Percentiles rank a stretch among this genome's conserved stretches.
Conservation (phyloP, 2,888 invertebrate species). For the Sepiola atlantica region DNA sequence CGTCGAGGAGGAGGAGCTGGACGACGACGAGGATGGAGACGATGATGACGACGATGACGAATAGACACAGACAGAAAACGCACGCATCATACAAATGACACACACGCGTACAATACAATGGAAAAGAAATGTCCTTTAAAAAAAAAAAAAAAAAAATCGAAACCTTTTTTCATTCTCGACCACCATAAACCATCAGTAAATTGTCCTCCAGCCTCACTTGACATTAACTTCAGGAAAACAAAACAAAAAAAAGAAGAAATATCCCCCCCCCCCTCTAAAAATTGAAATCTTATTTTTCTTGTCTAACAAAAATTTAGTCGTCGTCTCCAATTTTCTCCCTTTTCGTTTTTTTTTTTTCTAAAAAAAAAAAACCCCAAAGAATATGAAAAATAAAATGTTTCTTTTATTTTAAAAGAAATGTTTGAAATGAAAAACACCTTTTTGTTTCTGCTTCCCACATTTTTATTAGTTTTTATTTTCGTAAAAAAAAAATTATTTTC, state of each 20-base stretch:
- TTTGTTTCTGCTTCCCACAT: conserved; percentile 24
- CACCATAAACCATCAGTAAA: background rate
- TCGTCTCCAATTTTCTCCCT: background rate
- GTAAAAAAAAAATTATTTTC: background rate
- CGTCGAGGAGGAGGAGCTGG: conserved; percentile 45
- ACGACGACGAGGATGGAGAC: conserved; percentile 42
- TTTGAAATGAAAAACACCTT: conserved; percentile 21
- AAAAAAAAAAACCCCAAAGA: background rate
- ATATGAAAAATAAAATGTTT: background rate
- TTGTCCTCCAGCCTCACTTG: conserved; percentile 32
- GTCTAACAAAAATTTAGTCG: conserved; percentile 1
- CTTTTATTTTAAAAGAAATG: background rate
- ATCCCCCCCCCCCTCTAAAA: background rate
- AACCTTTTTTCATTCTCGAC: background rate
- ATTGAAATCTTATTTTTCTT: background rate
- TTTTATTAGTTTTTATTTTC: background rate
- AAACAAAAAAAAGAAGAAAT: too few relatives aligned
- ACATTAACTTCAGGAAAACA: background rate
- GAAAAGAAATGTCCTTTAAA: background rate
- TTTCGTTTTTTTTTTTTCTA: background rate
- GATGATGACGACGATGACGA: conserved; percentile 42
- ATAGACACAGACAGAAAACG: background rate
- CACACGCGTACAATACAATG: background rate
- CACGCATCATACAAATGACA: background rate
- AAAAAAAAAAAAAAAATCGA: background rate